Percentiles rank a stretch among this genome's conserved stretches.
Conservation (phyloP, 2,888 invertebrate species). For the Cotesia congregata region DNA sequence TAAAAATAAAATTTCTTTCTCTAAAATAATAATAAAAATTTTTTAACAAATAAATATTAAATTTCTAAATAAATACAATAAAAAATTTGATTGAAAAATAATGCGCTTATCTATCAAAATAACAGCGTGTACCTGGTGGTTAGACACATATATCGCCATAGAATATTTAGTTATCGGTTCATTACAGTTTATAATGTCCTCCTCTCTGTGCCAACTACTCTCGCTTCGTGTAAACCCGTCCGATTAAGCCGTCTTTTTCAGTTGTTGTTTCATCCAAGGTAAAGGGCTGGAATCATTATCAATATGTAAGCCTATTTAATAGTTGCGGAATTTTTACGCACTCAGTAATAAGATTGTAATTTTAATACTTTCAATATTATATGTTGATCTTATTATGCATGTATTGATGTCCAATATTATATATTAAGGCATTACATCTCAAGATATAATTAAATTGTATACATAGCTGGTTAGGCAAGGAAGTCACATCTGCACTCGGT, state of each 20-base stretch:
- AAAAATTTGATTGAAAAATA: not conserved
- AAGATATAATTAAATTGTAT: not conserved
- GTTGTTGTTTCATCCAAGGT: not conserved
- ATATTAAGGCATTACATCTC: too few relatives aligned
- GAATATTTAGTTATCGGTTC: conserved; percentile 49
- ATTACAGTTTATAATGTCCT: conserved; percentile 42
- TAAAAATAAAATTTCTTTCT: too few relatives aligned
- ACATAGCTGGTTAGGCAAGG: not conserved
- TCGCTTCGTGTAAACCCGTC: not conserved
- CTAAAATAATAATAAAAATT: too few relatives aligned
- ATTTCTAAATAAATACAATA: not conserved
- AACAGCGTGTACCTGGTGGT: conserved; percentile 20
- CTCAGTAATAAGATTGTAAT: too few relatives aligned
- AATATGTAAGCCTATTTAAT: too few relatives aligned
- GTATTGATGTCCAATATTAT: too few relatives aligned
- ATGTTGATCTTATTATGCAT: too few relatives aligned
- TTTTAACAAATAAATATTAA: too few relatives aligned
- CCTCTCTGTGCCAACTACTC: conserved; percentile 3
- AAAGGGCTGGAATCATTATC: not conserved
- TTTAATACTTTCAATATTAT: too few relatives aligned
- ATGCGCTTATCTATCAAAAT: not conserved
- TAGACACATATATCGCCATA: conserved; percentile 38
- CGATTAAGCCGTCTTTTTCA: not conserved
- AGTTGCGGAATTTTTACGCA: too few relatives aligned
- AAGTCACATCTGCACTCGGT: conserved; percentile 37